Evolutionary conservation across 2,113 vertebrate species (phyloP).

Genomic region (Romanogobio albipinnatus): DNA sequence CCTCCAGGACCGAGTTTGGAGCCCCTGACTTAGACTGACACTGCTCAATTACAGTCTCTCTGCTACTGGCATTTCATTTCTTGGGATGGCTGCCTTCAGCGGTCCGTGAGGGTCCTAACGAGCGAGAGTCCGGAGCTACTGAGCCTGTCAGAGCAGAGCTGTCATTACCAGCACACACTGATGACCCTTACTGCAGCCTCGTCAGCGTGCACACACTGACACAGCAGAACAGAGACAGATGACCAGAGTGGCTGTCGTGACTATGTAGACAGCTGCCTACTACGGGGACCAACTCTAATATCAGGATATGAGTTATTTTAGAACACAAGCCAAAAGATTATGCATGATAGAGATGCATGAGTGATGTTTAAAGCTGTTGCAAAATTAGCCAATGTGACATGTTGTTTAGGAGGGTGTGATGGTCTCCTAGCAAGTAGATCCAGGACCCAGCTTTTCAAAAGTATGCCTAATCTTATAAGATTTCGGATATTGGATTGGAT

Average conservation of each 20-base stretch:
- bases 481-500: too few relatives aligned
- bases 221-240: neutral
- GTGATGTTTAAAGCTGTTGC: neutral
- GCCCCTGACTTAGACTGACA: neutral
- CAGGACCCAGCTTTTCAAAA: too few relatives aligned
- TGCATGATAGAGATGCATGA: neutral
- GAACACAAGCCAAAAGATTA: neutral
- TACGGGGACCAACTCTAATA: neutral
- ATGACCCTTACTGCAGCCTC: constrained; percentile 1
- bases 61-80: neutral
- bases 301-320: neutral
- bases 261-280: neutral
- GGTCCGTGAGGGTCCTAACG: neutral
- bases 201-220: too few relatives aligned
- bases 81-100: neutral
- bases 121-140: neutral
- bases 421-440: too few relatives aligned
- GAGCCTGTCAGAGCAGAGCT: constrained; percentile 3
- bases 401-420: too few relatives aligned
- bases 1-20: too few relatives aligned
- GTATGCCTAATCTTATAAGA: too few relatives aligned
- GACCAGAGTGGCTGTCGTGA: neutral
- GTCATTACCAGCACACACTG: neutral
- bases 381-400: too few relatives aligned
- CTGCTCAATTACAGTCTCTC: neutral